Evolutionary conservation across 2,113 vertebrate species (phyloP).

Genomic region (Plecturocebus donacophilus): DNA sequence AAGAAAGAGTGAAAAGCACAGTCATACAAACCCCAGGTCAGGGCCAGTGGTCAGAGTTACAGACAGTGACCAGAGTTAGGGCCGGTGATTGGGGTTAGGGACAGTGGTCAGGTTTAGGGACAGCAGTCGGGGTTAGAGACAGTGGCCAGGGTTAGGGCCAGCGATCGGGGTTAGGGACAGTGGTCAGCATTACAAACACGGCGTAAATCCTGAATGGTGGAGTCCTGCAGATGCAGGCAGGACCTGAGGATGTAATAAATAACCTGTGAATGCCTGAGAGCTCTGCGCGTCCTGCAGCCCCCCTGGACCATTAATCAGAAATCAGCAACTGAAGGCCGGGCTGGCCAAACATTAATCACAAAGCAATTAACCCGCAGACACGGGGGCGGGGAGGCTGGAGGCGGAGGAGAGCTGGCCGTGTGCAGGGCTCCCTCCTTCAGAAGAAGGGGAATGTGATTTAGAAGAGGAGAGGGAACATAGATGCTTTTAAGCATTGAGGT

Average conservation of each 20-base stretch:
- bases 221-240: slow-evolving; percentile 64
- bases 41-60: too few relatives aligned
- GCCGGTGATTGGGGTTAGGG: background rate
- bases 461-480: background rate
- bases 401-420: background rate
- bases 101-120: slow-evolving; percentile 50
- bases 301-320: slow-evolving; percentile 79
- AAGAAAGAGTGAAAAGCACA: slow-evolving; percentile 62
- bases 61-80: too few relatives aligned
- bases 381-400: background rate
- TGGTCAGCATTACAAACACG: slow-evolving; percentile 57
- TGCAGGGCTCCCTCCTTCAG: background rate
- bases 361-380: slow-evolving; percentile 70
- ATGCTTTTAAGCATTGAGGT: rapidly evolving
- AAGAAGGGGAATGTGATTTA: background rate
- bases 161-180: background rate
- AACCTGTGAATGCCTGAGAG: slow-evolving; percentile 67
- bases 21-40: background rate
- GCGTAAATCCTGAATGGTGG: slow-evolving; percentile 55
- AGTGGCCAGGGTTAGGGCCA: slow-evolving; percentile 28
- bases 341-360: slow-evolving; percentile 78
- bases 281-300: slow-evolving; percentile 53
- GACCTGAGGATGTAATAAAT: slow-evolving; percentile 75
- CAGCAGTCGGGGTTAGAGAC: background rate
- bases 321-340: slow-evolving; percentile 67